phyloP scores from a whole-genome alignment of 2,113 vertebrate genomes.

The Microcebus tavaratra region DNA sequence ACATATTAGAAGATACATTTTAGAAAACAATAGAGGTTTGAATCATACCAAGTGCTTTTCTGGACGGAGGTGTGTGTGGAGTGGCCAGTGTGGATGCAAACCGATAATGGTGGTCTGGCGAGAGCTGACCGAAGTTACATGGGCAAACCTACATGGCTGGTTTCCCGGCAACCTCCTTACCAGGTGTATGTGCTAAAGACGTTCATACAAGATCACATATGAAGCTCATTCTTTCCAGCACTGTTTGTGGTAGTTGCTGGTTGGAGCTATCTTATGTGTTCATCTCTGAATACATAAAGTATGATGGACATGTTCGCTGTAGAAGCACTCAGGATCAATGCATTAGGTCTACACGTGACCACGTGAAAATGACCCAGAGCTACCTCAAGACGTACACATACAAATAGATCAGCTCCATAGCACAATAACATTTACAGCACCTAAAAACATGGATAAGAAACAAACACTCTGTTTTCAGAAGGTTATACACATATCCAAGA shows the following conservation, averaged over 20 bases:
- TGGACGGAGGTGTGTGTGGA: background rate
- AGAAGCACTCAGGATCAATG: background rate
- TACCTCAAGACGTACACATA: background rate
- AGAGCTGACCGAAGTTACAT: background rate
- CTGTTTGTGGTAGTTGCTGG: background rate
- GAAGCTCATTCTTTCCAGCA: background rate
- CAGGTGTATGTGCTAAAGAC: background rate
- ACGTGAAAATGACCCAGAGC: background rate
- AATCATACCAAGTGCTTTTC: background rate
- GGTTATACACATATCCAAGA: background rate
- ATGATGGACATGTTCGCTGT: background rate
- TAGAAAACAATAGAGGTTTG: background rate
- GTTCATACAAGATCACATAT: background rate
- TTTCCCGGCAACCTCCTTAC: background rate
- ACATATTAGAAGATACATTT: background rate
- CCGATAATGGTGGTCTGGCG: background rate
- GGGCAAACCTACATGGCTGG: accelerated
- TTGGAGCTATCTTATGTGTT: background rate
- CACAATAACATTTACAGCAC: background rate
- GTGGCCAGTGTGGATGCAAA: background rate
- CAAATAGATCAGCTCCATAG: background rate
- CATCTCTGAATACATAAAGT: background rate
- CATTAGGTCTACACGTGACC: background rate
- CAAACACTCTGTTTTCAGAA: background rate
- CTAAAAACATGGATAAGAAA: background rate